Percentiles rank a stretch among this genome's conserved stretches.
phyloP scores from a whole-genome alignment of 2,888 invertebrate genomes.

The Hypsopygia costalis region DNA sequence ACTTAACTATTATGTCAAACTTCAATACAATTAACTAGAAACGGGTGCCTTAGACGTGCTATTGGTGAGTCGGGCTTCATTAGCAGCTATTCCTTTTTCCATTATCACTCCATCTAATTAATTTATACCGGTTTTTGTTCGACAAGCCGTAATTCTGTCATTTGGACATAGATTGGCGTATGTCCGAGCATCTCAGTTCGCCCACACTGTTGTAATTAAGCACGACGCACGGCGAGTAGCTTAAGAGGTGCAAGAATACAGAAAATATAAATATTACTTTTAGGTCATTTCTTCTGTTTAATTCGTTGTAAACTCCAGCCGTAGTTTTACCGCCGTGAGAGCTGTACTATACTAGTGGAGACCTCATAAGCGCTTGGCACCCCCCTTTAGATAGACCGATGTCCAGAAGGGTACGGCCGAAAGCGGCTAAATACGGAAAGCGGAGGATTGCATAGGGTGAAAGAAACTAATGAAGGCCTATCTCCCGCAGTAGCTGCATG shows the following conservation, averaged over 20 bases:
- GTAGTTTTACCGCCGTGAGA: too few relatives aligned
- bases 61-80: conserved; percentile 40
- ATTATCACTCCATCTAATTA: conserved; percentile 69
- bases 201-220: conserved; percentile 71
- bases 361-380: too few relatives aligned
- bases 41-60: conserved; percentile 34
- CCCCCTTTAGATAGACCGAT: too few relatives aligned
- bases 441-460: too few relatives aligned
- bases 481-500: too few relatives aligned
- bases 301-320: too few relatives aligned
- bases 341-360: too few relatives aligned
- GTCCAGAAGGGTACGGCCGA: too few relatives aligned
- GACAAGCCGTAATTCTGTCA: conserved; percentile 66
- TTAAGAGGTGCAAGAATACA: neutral
- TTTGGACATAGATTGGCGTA: conserved; percentile 51
- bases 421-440: too few relatives aligned
- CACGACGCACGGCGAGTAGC: conserved; percentile 27
- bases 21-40: conserved; percentile 54
- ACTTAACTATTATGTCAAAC: conserved; percentile 45
- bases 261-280: too few relatives aligned
- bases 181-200: conserved; percentile 39
- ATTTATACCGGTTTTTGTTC: conserved; percentile 72
- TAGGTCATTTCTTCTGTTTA: too few relatives aligned
- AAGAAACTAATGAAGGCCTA: too few relatives aligned
- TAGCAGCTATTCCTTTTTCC: conserved; percentile 52